phyloP scores from a whole-genome alignment of 2,888 invertebrate species.

The Lysandra coridon region DNA sequence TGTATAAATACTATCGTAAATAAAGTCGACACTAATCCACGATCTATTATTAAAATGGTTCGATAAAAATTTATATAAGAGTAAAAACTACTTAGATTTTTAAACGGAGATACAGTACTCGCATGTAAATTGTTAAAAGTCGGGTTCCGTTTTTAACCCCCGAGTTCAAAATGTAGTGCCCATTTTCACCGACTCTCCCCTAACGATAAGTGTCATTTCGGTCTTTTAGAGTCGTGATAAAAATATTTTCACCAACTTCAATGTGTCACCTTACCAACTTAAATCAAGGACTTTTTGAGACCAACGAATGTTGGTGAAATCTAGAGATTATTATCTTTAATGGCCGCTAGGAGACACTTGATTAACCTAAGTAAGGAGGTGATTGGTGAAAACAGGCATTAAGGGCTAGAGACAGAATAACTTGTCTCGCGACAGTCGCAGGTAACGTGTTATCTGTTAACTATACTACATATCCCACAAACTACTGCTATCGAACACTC shows the following conservation, averaged over 20 bases:
- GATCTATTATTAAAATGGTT: conserved; percentile 32
- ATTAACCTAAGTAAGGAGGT: neutral
- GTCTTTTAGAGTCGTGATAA: too few species aligned
- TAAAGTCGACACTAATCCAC: conserved; percentile 33
- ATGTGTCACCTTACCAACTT: too few species aligned
- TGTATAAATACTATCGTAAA: conserved; percentile 34
- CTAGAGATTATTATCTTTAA: neutral
- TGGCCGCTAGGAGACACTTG: too few species aligned
- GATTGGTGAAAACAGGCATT: neutral
- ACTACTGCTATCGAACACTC: conserved; percentile 79
- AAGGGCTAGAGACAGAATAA: neutral
- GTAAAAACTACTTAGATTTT: conserved; percentile 31
- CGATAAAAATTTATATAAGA: conserved; percentile 27
- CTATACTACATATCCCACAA: conserved; percentile 68
- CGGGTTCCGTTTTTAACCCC: neutral
- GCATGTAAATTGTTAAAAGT: conserved; percentile 32
- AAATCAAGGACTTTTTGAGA: neutral
- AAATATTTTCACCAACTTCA: too few species aligned
- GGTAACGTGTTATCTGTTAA: conserved; percentile 53
- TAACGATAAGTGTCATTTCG: too few species aligned
- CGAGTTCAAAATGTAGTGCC: neutral
- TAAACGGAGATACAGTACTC: conserved; percentile 31
- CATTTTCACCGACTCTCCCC: neutral
- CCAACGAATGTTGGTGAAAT: neutral
- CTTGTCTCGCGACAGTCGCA: neutral